Evolutionary conservation across 1,140 invertebrate genomes (phyloP).

Genomic region (Cyclargus thomasi): DNA sequence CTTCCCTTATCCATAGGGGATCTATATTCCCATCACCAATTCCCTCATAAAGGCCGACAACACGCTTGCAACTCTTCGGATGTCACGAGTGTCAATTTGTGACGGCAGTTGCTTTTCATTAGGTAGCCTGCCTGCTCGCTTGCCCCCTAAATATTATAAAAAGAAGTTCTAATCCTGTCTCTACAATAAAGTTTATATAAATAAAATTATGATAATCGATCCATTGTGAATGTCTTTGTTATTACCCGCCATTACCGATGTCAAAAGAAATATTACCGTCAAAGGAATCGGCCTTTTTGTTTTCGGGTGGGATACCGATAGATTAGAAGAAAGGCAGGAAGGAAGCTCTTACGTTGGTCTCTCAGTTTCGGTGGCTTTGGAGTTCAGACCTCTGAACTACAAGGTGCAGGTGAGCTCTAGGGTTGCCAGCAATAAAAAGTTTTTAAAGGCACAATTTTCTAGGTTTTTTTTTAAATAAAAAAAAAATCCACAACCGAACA

Average conservation of each 20-base stretch:
- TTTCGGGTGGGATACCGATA: conserved; percentile 22
- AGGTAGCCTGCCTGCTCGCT: no score
- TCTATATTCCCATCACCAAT: no score
- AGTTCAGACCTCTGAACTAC: neutral
- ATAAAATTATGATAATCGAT: neutral
- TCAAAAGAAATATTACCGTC: neutral
- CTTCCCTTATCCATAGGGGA: no score
- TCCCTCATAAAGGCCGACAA: no score
- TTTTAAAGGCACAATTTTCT: no score
- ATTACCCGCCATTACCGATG: neutral
- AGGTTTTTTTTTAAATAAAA: no score
- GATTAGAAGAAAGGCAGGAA: neutral
- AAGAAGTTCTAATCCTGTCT: conserved; percentile 17
- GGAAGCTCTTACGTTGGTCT: neutral
- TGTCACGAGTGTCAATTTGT: no score
- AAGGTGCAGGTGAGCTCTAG: neutral
- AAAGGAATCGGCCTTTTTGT: conserved; percentile 18
- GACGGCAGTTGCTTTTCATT: no score
- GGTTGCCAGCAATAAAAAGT: neutral
- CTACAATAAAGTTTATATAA: neutral
- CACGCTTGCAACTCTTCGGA: no score
- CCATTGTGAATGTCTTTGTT: neutral
- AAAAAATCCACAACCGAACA: no score
- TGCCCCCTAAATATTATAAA: no score
- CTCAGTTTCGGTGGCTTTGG: neutral